phyloP scores from a whole-genome alignment of 1,140 invertebrate genomes.

The Aphidius ervi region DNA sequence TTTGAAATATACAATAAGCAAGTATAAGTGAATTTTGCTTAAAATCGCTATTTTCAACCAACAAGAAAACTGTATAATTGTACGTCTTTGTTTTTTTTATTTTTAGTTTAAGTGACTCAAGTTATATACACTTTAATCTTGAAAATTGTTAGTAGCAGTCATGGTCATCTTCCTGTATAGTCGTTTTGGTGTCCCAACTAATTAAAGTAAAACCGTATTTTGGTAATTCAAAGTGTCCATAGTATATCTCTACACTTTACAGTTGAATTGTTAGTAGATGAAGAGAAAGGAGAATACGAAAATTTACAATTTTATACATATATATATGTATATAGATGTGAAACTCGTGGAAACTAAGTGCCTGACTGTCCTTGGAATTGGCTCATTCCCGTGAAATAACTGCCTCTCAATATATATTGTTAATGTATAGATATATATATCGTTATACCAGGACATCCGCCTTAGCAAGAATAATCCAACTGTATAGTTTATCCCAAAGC shows the following conservation, averaged over 20 bases:
- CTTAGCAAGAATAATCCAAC: slow-evolving; percentile 38
- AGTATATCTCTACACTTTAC: too few relatives aligned
- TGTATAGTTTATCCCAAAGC: slow-evolving; percentile 19
- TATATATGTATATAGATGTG: not conserved
- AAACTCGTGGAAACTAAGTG: slow-evolving; percentile 19
- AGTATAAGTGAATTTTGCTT: too few relatives aligned
- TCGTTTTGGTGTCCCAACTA: slow-evolving; percentile 23
- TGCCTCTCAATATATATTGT: slow-evolving; percentile 6
- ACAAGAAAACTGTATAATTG: not conserved
- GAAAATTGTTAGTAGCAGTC: not conserved
- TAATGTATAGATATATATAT: slow-evolving; percentile 25
- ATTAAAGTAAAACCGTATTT: slow-evolving; percentile 25
- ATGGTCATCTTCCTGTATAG: slow-evolving; percentile 24
- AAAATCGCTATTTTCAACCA: too few relatives aligned
- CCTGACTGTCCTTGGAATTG: slow-evolving; percentile 10
- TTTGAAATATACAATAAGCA: too few relatives aligned
- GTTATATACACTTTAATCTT: too few relatives aligned
- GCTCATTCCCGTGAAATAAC: not conserved
- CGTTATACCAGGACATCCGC: slow-evolving; percentile 30
- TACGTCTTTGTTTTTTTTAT: not conserved
- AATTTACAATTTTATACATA: not conserved
- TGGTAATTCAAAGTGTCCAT: slow-evolving; percentile 16
- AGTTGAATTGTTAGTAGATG: too few relatives aligned
- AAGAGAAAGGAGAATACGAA: too few relatives aligned
- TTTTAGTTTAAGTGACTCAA: not conserved